A percentile compares a stretch with the other conserved stretches of the same genome.
phyloP scores from a whole-genome alignment of 2,797 vertebrate genomes.

The Meda fulgida region DNA sequence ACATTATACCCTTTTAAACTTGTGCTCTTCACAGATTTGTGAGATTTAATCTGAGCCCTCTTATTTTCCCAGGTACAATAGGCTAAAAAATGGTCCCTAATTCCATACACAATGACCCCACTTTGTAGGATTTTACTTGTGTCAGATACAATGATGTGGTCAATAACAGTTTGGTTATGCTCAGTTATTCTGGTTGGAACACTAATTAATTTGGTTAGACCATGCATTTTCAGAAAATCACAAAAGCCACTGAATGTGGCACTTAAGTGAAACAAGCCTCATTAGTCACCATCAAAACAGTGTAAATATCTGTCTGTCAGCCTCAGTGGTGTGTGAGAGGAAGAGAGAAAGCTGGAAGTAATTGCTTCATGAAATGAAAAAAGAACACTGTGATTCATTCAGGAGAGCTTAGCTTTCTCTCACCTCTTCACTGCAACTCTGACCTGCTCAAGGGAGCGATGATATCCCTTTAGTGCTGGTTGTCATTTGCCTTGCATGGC shows the following conservation, averaged over 20 bases:
- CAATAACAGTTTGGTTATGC: too few species aligned
- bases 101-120: too few species aligned
- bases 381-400: conserved; percentile 24
- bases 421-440: conserved; percentile 25
- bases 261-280: not conserved
- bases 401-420: conserved; percentile 28
- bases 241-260: not conserved
- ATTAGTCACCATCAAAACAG: conserved; percentile 30
- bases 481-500: conserved; percentile 8
- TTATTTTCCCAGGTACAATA: too few species aligned
- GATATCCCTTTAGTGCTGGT: conserved; percentile 26
- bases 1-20: too few species aligned
- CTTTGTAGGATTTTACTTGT: too few species aligned
- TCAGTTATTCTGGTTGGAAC: too few species aligned
- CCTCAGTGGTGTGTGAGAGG: conserved; percentile 7
- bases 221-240: too few species aligned
- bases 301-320: conserved; percentile 31
- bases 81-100: too few species aligned
- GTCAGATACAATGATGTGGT: too few species aligned
- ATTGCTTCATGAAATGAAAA: conserved; percentile 32
- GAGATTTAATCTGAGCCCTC: too few species aligned
- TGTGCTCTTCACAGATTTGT: too few species aligned
- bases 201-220: too few species aligned
- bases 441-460: conserved; percentile 13
- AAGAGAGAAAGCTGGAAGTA: conserved; percentile 27